Percentiles rank a stretch among this genome's conserved stretches.
Evolutionary conservation across 2,888 invertebrate genomes (phyloP).

Genomic region (Elmis aenea): DNA sequence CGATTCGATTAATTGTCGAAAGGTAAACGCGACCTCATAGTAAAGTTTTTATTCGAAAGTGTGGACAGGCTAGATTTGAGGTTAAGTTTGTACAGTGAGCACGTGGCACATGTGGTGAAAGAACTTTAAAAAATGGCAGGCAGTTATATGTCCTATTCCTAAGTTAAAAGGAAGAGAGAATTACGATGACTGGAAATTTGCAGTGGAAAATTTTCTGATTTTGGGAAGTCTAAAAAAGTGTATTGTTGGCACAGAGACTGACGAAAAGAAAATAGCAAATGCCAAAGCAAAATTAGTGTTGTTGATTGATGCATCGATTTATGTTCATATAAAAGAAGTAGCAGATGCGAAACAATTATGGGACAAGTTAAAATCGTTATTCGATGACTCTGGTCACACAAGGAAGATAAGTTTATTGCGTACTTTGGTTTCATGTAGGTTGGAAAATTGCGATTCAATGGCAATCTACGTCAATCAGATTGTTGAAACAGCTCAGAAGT

Average conservation of each 20-base stretch:
- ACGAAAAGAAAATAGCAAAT: conserved; percentile 21
- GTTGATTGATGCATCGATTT: conserved; percentile 27
- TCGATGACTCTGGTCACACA: conserved; percentile 30
- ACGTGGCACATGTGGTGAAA: too few species aligned
- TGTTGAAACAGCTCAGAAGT: conserved; percentile 26
- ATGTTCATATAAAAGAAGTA: conserved; percentile 25
- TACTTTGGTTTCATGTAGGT: conserved; percentile 24
- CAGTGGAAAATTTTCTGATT: conserved; percentile 19
- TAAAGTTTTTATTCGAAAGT: too few species aligned
- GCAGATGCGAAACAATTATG: conserved; percentile 14
- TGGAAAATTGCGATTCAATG: conserved; percentile 30
- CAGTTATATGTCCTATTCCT: conserved; percentile 12
- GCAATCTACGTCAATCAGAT: conserved; percentile 30
- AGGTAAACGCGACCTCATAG: too few species aligned
- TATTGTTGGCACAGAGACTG: conserved; percentile 9
- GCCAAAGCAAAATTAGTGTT: conserved; percentile 29
- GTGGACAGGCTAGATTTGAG: too few species aligned
- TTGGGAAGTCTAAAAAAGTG: conserved; percentile 20
- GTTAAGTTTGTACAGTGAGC: too few species aligned
- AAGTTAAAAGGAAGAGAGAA: conserved; percentile 25
- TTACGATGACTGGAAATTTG: conserved; percentile 26
- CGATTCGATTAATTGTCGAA: too few species aligned
- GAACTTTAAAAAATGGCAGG: conserved; percentile 14
- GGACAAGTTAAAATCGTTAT: conserved; percentile 27
- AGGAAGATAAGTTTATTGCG: conserved; percentile 29